Evolutionary conservation across 2,113 vertebrate genomes (phyloP).

Genomic region (Dicerorhinus sumatrensis): DNA sequence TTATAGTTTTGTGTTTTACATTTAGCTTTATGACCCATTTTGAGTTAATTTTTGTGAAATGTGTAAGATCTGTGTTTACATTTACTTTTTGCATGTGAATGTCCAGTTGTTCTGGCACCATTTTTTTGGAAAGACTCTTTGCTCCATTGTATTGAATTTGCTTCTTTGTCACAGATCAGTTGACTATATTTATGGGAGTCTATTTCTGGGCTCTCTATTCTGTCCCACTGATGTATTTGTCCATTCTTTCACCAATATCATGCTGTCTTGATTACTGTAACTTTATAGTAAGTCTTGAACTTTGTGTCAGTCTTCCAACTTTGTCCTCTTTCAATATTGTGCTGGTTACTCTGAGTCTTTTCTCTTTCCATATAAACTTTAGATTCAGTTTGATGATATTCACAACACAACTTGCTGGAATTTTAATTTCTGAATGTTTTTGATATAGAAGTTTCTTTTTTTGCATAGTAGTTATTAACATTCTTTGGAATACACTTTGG

Average conservation of each 20-base stretch:
- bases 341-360: neutral
- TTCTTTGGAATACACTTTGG: neutral
- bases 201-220: neutral
- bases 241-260: neutral
- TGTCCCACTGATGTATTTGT: neutral
- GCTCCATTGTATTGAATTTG: neutral
- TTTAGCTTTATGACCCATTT: neutral
- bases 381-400: neutral
- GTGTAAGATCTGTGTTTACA: neutral
- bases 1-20: neutral
- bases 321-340: neutral
- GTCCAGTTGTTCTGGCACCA: neutral
- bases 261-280: neutral
- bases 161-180: neutral
- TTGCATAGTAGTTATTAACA: neutral
- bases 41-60: neutral
- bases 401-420: neutral
- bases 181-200: neutral
- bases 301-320: neutral
- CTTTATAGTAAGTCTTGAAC: neutral
- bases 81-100: neutral
- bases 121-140: neutral
- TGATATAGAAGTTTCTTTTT: constrained; percentile 20
- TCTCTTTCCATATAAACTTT: neutral
- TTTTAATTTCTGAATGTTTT: neutral